Evolutionary conservation across 2,888 invertebrate species (phyloP).

Genomic region (Craniophora ligustri): DNA sequence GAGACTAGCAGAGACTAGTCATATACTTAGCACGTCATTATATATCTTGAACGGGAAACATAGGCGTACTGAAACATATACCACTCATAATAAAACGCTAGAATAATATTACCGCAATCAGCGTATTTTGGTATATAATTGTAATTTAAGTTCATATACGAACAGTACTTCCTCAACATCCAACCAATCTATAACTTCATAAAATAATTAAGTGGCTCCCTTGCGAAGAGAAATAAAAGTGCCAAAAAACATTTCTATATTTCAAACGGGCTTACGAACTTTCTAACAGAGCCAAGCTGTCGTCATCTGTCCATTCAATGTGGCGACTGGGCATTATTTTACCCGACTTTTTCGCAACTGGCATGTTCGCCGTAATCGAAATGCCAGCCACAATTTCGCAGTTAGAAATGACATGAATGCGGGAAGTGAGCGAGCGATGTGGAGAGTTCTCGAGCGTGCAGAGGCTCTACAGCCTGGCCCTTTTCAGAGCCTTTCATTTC

Average conservation of each 20-base stretch:
- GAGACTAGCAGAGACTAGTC: no score
- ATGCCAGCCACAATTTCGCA: slow-evolving; percentile 31
- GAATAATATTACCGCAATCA: no score
- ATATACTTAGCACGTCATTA: no score
- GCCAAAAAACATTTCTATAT: slow-evolving; percentile 6
- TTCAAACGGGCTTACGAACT: slow-evolving; percentile 18
- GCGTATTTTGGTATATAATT: no score
- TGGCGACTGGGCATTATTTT: slow-evolving; percentile 17
- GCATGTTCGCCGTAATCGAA: slow-evolving; percentile 21
- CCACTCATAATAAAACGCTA: no score
- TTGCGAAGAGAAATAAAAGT: neutral
- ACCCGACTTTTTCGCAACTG: slow-evolving; percentile 4
- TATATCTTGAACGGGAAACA: no score
- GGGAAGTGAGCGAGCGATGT: slow-evolving; percentile 52
- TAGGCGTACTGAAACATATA: no score
- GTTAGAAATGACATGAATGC: slow-evolving; percentile 50
- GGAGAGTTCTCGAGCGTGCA: slow-evolving; percentile 41
- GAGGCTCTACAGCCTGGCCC: slow-evolving; percentile 38
- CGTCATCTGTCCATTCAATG: slow-evolving; percentile 27
- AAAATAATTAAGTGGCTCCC: neutral
- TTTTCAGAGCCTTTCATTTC: slow-evolving; percentile 56
- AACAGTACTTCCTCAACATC: no score
- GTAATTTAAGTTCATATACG: no score
- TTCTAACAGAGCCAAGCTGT: slow-evolving; percentile 14
- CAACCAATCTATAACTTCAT: neutral